A percentile compares a stretch with the other conserved stretches of the same genome.
These are phyloP conservation scores for Ricordea florida DNA, from an alignment of 92 coral and sea anemone species.

Conservation along the genomic window DNA sequence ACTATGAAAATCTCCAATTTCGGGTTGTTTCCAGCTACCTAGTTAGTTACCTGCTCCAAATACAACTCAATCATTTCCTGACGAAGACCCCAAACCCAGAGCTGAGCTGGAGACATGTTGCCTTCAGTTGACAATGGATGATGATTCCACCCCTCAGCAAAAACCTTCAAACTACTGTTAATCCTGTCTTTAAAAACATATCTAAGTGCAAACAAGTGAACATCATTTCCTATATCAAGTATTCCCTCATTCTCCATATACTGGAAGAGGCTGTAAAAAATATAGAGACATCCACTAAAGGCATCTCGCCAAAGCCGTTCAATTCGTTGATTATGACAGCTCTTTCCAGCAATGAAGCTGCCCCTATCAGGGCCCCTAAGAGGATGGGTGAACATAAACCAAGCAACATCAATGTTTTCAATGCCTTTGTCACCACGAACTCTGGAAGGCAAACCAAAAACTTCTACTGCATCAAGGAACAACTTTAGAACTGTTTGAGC, in stretches of 20 bases:
- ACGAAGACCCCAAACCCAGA: slow-evolving; percentile 69
- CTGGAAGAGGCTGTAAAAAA: slow-evolving; percentile 50
- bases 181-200: slow-evolving; percentile 52
- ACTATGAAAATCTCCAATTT: too few relatives aligned
- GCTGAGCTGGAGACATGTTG: slow-evolving; percentile 72
- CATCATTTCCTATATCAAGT: slow-evolving; percentile 54
- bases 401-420: slow-evolving; percentile 67
- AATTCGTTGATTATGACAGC: slow-evolving; percentile 57
- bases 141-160: slow-evolving; percentile 70
- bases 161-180: slow-evolving; percentile 29
- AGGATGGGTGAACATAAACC: slow-evolving; percentile 50
- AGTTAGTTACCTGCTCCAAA: neutral
- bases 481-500: slow-evolving; percentile 59
- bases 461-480: slow-evolving; percentile 51
- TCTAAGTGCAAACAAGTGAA: slow-evolving; percentile 65
- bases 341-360: slow-evolving; percentile 63
- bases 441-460: slow-evolving; percentile 65
- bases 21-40: too few relatives aligned
- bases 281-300: slow-evolving; percentile 49
- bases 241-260: slow-evolving; percentile 59
- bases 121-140: slow-evolving; percentile 68
- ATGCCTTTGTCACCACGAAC: slow-evolving; percentile 64
- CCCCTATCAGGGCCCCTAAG: slow-evolving; percentile 60
- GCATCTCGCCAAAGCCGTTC: slow-evolving; percentile 62
- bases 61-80: neutral